These are phyloP conservation scores for Alauda arvensis DNA, from an alignment of 2,797 vertebrate genomes.

Conservation along the genomic window DNA sequence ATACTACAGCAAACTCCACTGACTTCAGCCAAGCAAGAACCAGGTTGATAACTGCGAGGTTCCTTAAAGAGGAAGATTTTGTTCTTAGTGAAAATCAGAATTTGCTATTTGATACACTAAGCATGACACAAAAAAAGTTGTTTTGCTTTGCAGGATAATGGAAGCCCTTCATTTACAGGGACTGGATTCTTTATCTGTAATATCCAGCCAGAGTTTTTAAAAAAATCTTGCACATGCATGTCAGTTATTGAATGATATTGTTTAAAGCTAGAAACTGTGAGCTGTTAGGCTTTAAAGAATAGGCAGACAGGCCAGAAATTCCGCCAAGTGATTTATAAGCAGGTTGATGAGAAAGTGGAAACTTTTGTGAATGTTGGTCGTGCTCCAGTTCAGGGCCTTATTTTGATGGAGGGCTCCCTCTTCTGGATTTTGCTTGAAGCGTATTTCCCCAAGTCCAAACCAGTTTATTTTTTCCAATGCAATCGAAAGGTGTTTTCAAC, in stretches of 20 bases:
- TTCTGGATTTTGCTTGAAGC: slow-evolving; percentile 51
- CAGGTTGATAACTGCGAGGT: not conserved
- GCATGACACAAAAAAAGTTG: not conserved
- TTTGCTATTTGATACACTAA: not conserved
- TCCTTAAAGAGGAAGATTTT: not conserved
- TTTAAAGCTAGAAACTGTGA: slow-evolving; percentile 29
- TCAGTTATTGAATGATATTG: slow-evolving; percentile 24
- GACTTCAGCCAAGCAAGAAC: not conserved
- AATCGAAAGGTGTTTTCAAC: not conserved
- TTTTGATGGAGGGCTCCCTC: slow-evolving; percentile 65
- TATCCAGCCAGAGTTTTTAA: not conserved
- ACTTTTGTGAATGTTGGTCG: not conserved
- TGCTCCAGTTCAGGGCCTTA: not conserved
- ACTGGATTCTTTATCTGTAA: not conserved
- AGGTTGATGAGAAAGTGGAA: slow-evolving; percentile 45
- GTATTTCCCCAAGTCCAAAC: not conserved
- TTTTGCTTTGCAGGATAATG: not conserved
- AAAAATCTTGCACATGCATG: not conserved
- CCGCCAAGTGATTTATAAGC: slow-evolving; percentile 38
- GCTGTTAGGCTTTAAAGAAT: slow-evolving; percentile 36
- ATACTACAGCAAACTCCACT: not conserved
- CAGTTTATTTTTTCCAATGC: not conserved
- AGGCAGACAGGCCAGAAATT: slow-evolving; percentile 44
- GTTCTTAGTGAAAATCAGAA: not conserved
- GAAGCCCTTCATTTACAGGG: not conserved